Conservation (phyloP, 92 coral and sea anemone genomes). For the Actinernus sp. region DNA sequence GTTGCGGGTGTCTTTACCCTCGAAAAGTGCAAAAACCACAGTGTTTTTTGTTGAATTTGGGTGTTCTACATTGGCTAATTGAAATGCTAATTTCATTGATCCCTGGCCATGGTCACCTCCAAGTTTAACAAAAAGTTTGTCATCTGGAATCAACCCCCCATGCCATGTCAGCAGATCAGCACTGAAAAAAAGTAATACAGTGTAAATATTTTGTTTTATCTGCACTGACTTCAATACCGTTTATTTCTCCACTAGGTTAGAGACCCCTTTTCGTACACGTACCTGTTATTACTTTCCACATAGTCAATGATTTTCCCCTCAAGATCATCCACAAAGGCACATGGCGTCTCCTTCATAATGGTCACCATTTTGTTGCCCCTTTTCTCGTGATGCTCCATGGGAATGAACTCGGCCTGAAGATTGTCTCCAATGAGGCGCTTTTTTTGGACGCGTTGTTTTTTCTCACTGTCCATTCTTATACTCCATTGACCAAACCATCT, state of each 20-base stretch:
- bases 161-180: conserved; percentile 14
- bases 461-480: conserved; percentile 3
- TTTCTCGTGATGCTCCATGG: not conserved
- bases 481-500: no score
- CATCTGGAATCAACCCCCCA: conserved; percentile 11
- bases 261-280: not conserved
- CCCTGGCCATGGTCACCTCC: conserved; percentile 37
- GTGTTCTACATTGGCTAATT: conserved; percentile 4
- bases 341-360: conserved; percentile 3
- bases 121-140: not conserved
- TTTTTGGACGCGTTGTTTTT: conserved; percentile 4
- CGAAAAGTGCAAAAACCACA: conserved; percentile 22
- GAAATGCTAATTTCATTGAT: conserved; percentile 18
- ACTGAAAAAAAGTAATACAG: not conserved
- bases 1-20: conserved; percentile 26
- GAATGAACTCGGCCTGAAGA: not conserved
- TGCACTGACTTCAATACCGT: no score
- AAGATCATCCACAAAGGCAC: conserved; percentile 12
- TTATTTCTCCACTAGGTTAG: no score
- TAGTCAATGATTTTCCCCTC: not conserved
- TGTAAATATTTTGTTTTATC: not conserved
- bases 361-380: conserved; percentile 7
- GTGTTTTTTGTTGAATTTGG: conserved; percentile 26
- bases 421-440: conserved; percentile 5
- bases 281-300: conserved; percentile 1